phyloP scores from a whole-genome alignment of 2,113 vertebrate species.

The Xenotilapia caudafasciata region DNA sequence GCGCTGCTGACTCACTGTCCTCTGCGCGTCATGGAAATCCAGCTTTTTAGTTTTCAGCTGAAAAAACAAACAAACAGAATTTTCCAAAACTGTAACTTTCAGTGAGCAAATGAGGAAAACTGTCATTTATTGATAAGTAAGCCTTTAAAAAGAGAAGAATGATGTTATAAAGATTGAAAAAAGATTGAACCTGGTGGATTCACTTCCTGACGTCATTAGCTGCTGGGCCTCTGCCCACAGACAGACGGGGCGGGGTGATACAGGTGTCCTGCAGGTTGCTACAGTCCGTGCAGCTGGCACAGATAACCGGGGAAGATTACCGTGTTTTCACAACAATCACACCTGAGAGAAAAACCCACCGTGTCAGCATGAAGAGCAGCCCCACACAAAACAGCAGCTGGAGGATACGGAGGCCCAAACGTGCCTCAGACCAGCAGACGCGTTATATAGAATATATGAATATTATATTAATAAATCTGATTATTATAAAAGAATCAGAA shows the following conservation, averaged over 20 bases:
- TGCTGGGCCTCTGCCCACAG: not conserved
- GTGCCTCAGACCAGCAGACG: not conserved
- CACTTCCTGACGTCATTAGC: not conserved
- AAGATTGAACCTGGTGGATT: not conserved
- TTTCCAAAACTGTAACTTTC: not conserved
- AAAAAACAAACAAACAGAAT: not conserved
- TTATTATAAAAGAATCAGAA: fast-evolving
- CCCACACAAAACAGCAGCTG: not conserved
- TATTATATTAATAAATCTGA: not conserved
- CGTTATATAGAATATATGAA: fast-evolving
- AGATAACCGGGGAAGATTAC: slow-evolving; percentile 13
- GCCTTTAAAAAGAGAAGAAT: fast-evolving
- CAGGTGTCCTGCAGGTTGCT: slow-evolving; percentile 17
- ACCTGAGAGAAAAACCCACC: not conserved
- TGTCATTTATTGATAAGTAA: fast-evolving
- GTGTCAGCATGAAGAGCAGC: slow-evolving; percentile 32
- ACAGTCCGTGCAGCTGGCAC: not conserved
- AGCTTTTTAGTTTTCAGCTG: not conserved
- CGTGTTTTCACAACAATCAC: slow-evolving; percentile 63
- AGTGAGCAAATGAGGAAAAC: fast-evolving
- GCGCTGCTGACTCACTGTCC: fast-evolving
- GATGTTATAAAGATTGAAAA: not conserved
- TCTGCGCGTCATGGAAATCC: too few relatives aligned
- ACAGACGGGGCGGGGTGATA: too few relatives aligned
- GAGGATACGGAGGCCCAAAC: not conserved